Evolutionary conservation across 2,888 invertebrate species (phyloP).

Genomic region (Zootermopsis nevadensis): DNA sequence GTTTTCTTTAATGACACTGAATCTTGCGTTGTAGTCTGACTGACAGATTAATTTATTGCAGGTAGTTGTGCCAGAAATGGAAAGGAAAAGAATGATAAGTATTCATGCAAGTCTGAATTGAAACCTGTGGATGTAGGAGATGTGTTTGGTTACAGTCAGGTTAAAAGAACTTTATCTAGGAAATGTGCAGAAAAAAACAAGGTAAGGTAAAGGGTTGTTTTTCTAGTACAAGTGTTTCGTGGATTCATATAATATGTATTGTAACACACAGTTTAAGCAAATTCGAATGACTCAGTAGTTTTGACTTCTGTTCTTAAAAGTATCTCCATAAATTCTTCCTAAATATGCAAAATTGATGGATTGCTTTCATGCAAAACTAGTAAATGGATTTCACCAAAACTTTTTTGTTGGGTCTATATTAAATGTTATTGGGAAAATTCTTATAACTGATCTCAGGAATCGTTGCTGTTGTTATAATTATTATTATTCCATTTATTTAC

Average conservation of each 20-base stretch:
- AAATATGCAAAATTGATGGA: neutral
- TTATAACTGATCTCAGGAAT: too few relatives aligned
- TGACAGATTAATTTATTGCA: neutral
- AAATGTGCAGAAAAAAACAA: neutral
- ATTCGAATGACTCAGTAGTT: neutral
- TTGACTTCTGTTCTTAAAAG: neutral
- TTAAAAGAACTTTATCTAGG: neutral
- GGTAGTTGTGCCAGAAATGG: neutral
- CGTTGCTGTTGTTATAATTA: too few relatives aligned
- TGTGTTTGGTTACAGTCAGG: slow-evolving; percentile 2
- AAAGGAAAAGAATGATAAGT: neutral
- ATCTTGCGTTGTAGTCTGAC: too few relatives aligned
- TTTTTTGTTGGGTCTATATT: too few relatives aligned
- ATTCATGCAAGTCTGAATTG: neutral
- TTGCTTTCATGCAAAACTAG: too few relatives aligned
- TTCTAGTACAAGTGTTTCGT: neutral
- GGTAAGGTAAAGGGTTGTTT: neutral
- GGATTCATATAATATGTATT: neutral
- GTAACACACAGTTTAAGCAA: neutral
- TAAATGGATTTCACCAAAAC: too few relatives aligned
- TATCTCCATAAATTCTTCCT: neutral
- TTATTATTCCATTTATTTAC: too few relatives aligned
- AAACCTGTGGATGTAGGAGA: slow-evolving; percentile 5
- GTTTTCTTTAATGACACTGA: neutral
- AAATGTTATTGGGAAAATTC: too few relatives aligned